Conservation (phyloP, 2,797 vertebrate species). For the Babyrousa celebensis region DNA sequence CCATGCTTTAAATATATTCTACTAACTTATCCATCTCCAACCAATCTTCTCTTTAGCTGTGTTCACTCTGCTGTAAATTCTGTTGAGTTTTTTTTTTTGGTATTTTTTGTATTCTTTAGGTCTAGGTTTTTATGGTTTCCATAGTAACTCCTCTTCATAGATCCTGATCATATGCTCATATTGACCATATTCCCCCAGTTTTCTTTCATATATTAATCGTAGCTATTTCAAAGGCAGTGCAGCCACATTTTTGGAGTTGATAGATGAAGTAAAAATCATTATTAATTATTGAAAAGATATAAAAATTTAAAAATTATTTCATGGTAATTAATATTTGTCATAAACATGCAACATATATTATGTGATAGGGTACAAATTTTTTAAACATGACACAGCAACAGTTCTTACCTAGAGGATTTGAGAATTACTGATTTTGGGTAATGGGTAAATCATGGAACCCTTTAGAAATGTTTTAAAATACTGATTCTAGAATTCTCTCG, state of each 20-base stretch:
- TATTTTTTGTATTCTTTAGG: neutral
- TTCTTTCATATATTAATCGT: neutral
- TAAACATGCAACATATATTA: neutral
- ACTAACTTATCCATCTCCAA: neutral
- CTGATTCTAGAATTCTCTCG: neutral
- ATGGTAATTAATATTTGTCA: neutral
- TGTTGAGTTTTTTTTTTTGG: conserved; percentile 27
- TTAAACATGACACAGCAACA: neutral
- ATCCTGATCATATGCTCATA: neutral
- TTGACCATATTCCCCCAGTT: neutral
- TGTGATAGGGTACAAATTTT: neutral
- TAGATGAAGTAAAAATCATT: neutral
- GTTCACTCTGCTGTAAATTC: neutral
- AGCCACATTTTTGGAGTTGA: neutral
- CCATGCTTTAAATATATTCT: neutral
- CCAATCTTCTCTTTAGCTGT: neutral
- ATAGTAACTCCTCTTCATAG: neutral
- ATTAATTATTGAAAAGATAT: neutral
- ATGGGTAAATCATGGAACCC: neutral
- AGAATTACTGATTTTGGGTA: neutral
- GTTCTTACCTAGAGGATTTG: neutral
- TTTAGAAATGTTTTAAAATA: conserved; percentile 43
- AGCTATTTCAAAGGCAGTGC: neutral
- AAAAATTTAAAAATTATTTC: neutral
- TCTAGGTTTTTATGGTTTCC: neutral